A percentile compares a stretch with the other conserved stretches of the same genome.
phyloP scores from a whole-genome alignment of 1,140 invertebrate species.

The Arion vulgaris region DNA sequence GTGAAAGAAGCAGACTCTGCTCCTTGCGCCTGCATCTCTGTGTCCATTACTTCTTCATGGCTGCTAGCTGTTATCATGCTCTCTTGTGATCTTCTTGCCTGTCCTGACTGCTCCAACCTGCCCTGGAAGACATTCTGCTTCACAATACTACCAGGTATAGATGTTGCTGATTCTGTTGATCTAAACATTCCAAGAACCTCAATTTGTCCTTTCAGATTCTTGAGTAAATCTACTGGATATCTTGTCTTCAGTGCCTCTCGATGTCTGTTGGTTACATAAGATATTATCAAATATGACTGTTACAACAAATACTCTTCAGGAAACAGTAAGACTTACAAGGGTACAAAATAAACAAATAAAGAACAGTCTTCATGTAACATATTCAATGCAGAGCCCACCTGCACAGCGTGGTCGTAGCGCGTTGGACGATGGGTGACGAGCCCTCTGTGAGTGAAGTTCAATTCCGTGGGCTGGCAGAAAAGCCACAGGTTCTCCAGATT shows the following conservation, averaged over 20 bases:
- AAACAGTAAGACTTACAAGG: too few species aligned
- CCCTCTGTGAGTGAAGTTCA: too few species aligned
- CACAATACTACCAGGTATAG: not conserved
- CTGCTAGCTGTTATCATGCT: not conserved
- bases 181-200: not conserved
- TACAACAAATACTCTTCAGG: too few species aligned
- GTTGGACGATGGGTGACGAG: too few species aligned
- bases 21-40: not conserved
- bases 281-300: not conserved
- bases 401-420: too few species aligned
- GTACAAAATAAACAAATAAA: too few species aligned
- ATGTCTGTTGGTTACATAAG: not conserved
- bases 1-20: not conserved
- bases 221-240: conserved; percentile 8
- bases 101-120: not conserved
- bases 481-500: too few species aligned
- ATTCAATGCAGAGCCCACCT: too few species aligned
- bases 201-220: conserved; percentile 1
- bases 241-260: conserved; percentile 3
- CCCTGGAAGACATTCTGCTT: not conserved
- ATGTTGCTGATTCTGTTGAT: not conserved
- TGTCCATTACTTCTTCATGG: not conserved
- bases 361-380: too few species aligned
- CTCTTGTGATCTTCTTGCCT: not conserved
- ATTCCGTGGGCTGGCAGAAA: too few species aligned